Base-by-base conservation (phyloP, 2,888 invertebrate species). In the Thyatira batis region DNA sequence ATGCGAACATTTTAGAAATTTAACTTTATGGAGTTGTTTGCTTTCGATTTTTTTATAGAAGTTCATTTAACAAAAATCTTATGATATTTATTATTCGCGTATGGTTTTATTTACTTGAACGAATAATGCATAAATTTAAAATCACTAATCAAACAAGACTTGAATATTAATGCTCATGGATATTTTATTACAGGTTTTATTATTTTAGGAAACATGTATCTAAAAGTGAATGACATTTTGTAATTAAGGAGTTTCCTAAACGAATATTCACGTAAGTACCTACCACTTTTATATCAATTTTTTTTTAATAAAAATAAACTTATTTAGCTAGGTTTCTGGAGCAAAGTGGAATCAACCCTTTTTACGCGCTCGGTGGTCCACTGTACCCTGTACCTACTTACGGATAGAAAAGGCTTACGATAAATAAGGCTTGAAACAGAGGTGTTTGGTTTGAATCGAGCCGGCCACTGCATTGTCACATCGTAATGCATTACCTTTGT, bases 401-500 rank as follows among this genome's bases (percentile, higher is more conserved):
- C 56, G 56, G 69, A 77, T 71, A 78, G 73, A 78, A 80, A 75
- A 69, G 70, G 69, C 67, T 73, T 73, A 80, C 79, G 69, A 82
- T 84, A 83, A 80, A 82, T 83, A 82, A 79, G 71, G 58, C 60
- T 76, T 62, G 62, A 78, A 77, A 80, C 76, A 78, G 76, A 82
- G 79, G 84, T 82, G 83, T 78, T 76, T 60, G 69, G 30, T 51
- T 33, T 48, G 48, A 28, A 39, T 27, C 25, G 27, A n/a, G 27
- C 17, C 57, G 66, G 69, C 78, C 80, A 78, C 80, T 74, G 73
- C 71, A 76, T 72, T 75, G 73, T 76, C 81, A 70, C 68, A 63
- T 62, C 71, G 67, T 83, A 80, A 78, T 81, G 80, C 80, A 83
- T 82, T 80, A 77, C 71, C 64, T 67, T 58, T 78, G 74, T 74